Evolutionary conservation across 2,113 vertebrate species (phyloP), one percentile per base, ranked within the genome.

Genomic region (Heterocephalus glaber): DNA sequence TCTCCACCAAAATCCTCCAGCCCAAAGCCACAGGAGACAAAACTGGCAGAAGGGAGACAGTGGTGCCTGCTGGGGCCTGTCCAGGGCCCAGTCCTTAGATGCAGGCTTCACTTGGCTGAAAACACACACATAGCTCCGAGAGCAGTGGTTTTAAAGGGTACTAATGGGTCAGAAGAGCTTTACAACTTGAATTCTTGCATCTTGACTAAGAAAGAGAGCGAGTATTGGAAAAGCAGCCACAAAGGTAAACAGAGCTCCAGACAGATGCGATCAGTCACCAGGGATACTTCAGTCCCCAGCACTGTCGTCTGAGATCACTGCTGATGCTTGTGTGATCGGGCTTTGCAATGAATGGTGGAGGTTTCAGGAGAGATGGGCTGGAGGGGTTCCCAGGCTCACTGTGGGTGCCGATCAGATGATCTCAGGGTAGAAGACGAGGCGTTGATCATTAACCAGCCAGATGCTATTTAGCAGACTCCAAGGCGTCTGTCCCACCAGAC

Each of bases 341-440:
- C 56, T 90, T 95, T 58, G 5, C 58, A 35, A 76, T 86, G 74
- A 95, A 94, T 81, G 90, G 54, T n/a, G 84, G 54, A 93, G 86
- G 65, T 41, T 89, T 88, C 60, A 24, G 58, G 61, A n/a, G 47
- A 86, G 60, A n/a, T 74, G 76, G n/a, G 38, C 26, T 19, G 11
- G 28, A 9, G 16, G 56, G 72, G 82, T 74, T 35, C 68, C 79
- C 92, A 90, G 16, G 76, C 65, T 70, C 54, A 56, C 63, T 65
- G 81, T 87, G 79, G 58, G 66, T 52, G 58, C 8, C 13, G 35
- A 26, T 61, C 4, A 10, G 60, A 79, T 92, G 83, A 84, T 83
- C 72, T 95, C 96, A 93, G 86, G 7, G 14, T 61, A 17, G 74
- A 80, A 26, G 61, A 92, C 94, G n/a, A 1, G 44, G 82, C 0